These are phyloP conservation scores for Macrosteles quadrilineatus DNA, from an alignment of 1,140 invertebrate genomes.

Conservation along the genomic window DNA sequence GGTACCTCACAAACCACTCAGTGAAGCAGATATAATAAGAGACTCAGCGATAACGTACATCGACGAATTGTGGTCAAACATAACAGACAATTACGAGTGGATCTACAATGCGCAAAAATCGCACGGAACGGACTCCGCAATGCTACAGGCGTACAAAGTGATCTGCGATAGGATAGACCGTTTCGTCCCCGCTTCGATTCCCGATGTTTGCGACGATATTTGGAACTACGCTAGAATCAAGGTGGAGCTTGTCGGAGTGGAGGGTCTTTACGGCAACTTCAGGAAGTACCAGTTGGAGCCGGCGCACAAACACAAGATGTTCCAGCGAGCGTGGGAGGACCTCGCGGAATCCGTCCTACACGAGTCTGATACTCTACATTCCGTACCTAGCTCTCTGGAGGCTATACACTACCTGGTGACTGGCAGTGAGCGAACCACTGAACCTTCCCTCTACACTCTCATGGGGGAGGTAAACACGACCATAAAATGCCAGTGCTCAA, in stretches of 20 bases:
- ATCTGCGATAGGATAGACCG: constrained; percentile 55
- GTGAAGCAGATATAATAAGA: constrained; percentile 19
- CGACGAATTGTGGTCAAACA: constrained; percentile 57
- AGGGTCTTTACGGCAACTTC: constrained; percentile 61
- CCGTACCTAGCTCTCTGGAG: constrained; percentile 53
- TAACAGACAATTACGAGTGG: constrained; percentile 56
- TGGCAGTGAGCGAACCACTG: constrained; percentile 40
- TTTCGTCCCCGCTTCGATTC: not conserved
- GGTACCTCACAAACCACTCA: not conserved
- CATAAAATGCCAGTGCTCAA: too few species aligned
- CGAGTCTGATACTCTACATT: constrained; percentile 52
- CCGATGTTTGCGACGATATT: constrained; percentile 49
- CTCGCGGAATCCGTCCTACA: constrained; percentile 62
- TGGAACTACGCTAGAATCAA: constrained; percentile 59
- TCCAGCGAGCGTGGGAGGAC: constrained; percentile 59
- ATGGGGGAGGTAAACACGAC: constrained; percentile 8
- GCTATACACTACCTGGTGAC: constrained; percentile 56
- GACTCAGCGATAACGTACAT: constrained; percentile 43
- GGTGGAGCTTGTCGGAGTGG: constrained; percentile 56
- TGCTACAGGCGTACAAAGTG: constrained; percentile 58
- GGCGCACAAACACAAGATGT: constrained; percentile 50
- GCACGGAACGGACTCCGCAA: constrained; percentile 52
- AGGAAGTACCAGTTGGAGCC: constrained; percentile 54
- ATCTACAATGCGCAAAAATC: constrained; percentile 45
- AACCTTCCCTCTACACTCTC: not conserved